Percentiles rank a stretch among this genome's conserved stretches.
phyloP scores from a whole-genome alignment of 2,888 invertebrate genomes.

The Hyalella azteca region DNA sequence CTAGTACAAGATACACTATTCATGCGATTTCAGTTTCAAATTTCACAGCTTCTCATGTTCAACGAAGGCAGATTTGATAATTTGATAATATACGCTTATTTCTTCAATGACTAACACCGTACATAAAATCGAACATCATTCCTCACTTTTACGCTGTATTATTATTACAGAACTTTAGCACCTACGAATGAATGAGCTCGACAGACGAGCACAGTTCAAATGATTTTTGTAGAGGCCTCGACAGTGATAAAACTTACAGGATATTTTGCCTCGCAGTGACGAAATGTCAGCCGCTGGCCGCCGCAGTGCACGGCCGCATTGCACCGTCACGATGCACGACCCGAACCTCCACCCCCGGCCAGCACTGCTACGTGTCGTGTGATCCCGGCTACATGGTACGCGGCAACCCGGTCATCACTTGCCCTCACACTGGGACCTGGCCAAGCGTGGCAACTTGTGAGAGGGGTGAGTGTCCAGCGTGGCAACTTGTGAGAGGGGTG shows the following conservation, averaged over 20 bases:
- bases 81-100: too few species aligned
- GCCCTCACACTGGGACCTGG: conserved; percentile 56
- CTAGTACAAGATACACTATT: too few species aligned
- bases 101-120: too few species aligned
- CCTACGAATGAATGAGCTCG: too few species aligned
- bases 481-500: conserved; percentile 56
- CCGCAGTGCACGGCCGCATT: conserved; percentile 59
- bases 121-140: too few species aligned
- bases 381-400: conserved; percentile 58
- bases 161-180: too few species aligned
- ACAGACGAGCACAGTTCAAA: too few species aligned
- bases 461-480: conserved; percentile 51
- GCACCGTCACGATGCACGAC: conserved; percentile 58
- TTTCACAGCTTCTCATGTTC: too few species aligned
- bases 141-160: too few species aligned
- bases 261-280: conserved; percentile 45
- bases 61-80: too few species aligned
- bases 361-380: conserved; percentile 60
- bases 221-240: too few species aligned
- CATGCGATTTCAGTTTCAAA: too few species aligned
- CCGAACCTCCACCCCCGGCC: conserved; percentile 49
- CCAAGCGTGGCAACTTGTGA: conserved; percentile 50
- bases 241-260: neutral
- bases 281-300: conserved; percentile 58
- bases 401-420: conserved; percentile 58